Evolutionary conservation across 2,113 vertebrate genomes (phyloP).

Genomic region (Dendropsophus ebraccatus): DNA sequence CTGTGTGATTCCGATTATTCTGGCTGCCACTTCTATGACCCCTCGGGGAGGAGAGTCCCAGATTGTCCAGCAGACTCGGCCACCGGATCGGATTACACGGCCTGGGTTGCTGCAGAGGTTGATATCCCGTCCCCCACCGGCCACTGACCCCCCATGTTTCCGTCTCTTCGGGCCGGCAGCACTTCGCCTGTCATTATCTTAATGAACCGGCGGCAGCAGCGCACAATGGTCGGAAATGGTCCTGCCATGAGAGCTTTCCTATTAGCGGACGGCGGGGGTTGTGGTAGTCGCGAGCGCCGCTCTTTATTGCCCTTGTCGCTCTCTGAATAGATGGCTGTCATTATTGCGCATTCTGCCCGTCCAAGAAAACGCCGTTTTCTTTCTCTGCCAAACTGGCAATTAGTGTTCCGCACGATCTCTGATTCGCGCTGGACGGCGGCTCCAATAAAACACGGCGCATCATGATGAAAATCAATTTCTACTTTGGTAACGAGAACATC

Average conservation of each 20-base stretch:
- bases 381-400: slow-evolving; percentile 46
- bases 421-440: slow-evolving; percentile 8
- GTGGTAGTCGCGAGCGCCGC: background rate
- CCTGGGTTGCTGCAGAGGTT: too few relatives aligned
- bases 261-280: background rate
- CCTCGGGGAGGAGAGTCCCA: too few relatives aligned
- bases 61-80: too few relatives aligned
- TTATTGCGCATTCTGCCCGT: background rate
- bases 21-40: too few relatives aligned
- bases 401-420: slow-evolving; percentile 46
- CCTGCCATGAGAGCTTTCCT: slow-evolving; percentile 31
- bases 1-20: too few relatives aligned
- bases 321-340: slow-evolving; percentile 30
- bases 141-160: too few relatives aligned
- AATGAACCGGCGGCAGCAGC: background rate
- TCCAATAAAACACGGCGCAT: slow-evolving; percentile 20
- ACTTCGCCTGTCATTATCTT: too few relatives aligned
- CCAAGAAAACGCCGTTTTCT: slow-evolving; percentile 16
- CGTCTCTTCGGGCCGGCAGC: too few relatives aligned
- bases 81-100: too few relatives aligned
- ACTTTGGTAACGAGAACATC: slow-evolving; percentile 45
- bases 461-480: slow-evolving; percentile 54
- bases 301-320: slow-evolving; percentile 50
- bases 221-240: slow-evolving; percentile 25
- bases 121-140: too few relatives aligned